phyloP scores from a whole-genome alignment of 1,140 invertebrate species.

The Semibalanus balanoides region DNA sequence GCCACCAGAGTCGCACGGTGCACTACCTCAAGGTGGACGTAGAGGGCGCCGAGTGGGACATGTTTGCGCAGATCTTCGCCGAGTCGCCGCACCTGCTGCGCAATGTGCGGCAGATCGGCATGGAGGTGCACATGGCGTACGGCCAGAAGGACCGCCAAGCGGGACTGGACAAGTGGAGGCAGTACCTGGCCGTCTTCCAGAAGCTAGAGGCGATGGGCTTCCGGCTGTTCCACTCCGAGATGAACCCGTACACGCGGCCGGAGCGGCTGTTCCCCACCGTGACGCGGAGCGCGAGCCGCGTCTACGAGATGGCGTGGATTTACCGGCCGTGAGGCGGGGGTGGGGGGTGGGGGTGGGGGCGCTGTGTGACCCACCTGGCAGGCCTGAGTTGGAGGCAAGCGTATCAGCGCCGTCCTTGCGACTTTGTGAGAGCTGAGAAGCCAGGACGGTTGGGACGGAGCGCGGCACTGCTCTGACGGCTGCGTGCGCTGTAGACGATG shows the following conservation, averaged over 20 bases:
- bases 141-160: background rate
- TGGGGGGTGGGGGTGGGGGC: too few species aligned
- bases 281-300: too few species aligned
- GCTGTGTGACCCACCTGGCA: too few species aligned
- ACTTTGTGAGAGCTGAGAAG: too few species aligned
- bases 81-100: constrained; percentile 8
- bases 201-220: background rate
- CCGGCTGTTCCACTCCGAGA: background rate
- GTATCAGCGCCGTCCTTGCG: too few species aligned
- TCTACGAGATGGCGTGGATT: too few species aligned
- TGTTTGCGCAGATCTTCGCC: constrained; percentile 11
- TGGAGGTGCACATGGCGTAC: constrained; percentile 12
- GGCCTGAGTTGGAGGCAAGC: too few species aligned
- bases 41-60: constrained; percentile 12
- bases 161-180: background rate
- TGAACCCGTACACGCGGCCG: constrained; percentile 1
- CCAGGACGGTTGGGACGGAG: too few species aligned
- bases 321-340: too few species aligned
- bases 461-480: too few species aligned
- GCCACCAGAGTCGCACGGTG: background rate
- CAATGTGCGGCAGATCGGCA: constrained; percentile 9
- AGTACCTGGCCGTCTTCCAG: background rate
- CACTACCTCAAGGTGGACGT: constrained; percentile 17
- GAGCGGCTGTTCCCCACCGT: too few species aligned
- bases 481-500: too few species aligned